A percentile compares a stretch with the other conserved stretches of the same genome.
These are phyloP conservation scores for Cathartes aura DNA, from an alignment of 2,113 vertebrate species.

Conservation along the genomic window DNA sequence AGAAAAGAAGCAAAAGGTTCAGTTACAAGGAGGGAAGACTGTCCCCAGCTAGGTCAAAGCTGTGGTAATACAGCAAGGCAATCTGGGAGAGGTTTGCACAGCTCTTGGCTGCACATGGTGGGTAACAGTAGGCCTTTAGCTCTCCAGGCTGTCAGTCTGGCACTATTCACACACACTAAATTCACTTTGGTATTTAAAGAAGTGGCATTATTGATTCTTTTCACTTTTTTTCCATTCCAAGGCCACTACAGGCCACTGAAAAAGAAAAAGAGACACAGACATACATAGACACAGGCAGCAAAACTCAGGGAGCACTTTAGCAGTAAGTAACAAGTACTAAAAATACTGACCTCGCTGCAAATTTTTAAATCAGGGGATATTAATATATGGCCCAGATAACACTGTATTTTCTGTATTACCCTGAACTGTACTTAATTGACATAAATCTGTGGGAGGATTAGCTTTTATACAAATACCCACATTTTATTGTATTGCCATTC, in stretches of 20 bases:
- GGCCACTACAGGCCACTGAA: constrained; percentile 51
- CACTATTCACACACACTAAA: constrained; percentile 58
- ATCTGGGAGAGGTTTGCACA: neutral
- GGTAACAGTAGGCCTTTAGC: neutral
- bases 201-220: constrained; percentile 41
- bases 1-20: neutral
- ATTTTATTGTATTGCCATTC: neutral
- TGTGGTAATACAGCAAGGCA: neutral
- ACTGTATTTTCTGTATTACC: constrained; percentile 54
- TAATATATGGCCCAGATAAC: neutral
- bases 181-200: constrained; percentile 44
- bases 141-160: constrained; percentile 35
- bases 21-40: neutral
- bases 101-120: neutral
- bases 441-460: neutral
- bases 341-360: neutral
- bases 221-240: neutral
- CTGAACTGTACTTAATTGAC: constrained; percentile 26
- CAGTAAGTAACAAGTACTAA: neutral
- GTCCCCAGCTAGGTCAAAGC: neutral
- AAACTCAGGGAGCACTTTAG: neutral
- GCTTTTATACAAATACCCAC: constrained; percentile 29
- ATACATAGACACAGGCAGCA: neutral
- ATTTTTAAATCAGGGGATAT: neutral
- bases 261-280: constrained; percentile 15